Base-by-base conservation (phyloP, 2,888 invertebrate species). In the Ceratothoa steindachneri region DNA sequence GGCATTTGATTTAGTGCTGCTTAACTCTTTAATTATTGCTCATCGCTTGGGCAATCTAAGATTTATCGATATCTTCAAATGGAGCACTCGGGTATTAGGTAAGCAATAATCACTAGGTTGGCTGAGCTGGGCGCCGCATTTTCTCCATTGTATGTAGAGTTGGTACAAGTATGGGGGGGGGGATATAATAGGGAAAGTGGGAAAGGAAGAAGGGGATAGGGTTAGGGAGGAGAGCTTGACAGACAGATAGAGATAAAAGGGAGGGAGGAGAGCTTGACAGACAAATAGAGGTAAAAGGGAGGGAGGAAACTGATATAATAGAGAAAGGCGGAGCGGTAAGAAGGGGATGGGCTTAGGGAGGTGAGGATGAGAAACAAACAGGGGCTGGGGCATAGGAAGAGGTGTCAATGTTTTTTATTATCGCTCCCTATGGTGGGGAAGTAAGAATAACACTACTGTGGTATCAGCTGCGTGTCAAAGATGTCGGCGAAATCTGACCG, bases 41-140 rank as follows among this genome's bases (percentile, higher is more conserved):
- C 55, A 55, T 55, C 55, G 19, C 55, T 55, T 55, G 19, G 24
- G 55, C 55, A 55, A 55, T 55, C 55, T 55, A 7, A 55, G 19
- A 55, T 55, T 55, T 55, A 55, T 55, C 55, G 55, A 12, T 22
- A 55, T 55, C 24, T 55, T 55, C 55, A 5, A 19, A 7, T 22
- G 7, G 5, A 5, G 15, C 19, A 55, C 55, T 55, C 55, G 12
- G 55, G 55, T 55, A 55, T 55, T 55, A 55, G 19, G 24, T 5
- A 22, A 7, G 55, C 7, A 55, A 55, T 55, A 55, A 55, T 22
- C 55, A 55, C 15, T 55, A 22, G 55, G 24, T 55, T 12, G 55
- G 7, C 7, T 55, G 19, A 55, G 19, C 15, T 55, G 55, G 9
- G 5, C 55, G 55, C 15, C 55, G 15, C 19, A 55, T 19, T 55